Evolutionary conservation across 2,888 invertebrate species (phyloP).

Genomic region (Machimus atricapillus): DNA sequence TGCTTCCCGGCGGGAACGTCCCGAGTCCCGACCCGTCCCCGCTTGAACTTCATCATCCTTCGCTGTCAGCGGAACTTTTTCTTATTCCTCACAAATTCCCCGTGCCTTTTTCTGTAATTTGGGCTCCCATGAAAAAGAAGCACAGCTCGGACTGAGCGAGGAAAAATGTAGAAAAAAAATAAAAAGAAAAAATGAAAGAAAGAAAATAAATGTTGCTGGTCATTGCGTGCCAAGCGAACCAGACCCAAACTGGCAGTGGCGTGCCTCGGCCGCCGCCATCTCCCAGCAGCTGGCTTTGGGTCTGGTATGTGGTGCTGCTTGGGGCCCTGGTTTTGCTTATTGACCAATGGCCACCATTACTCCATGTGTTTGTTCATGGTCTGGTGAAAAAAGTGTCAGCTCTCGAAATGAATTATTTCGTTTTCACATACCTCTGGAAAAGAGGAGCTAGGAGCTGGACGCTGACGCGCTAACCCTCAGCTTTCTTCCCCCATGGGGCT

Average conservation of each 20-base stretch:
- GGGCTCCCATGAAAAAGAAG: background rate
- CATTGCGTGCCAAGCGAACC: constrained; percentile 38
- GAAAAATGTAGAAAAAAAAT: constrained; percentile 8
- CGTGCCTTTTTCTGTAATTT: constrained; percentile 28
- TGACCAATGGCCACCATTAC: background rate
- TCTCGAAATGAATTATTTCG: constrained; percentile 45
- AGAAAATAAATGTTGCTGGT: background rate
- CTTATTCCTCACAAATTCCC: background rate
- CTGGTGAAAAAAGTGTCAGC: constrained; percentile 45
- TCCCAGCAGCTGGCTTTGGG: background rate
- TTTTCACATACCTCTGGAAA: constrained; percentile 25
- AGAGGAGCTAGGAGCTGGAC: background rate
- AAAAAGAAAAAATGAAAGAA: no score
- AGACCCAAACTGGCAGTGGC: background rate
- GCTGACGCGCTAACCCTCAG: background rate
- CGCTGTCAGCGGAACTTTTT: background rate
- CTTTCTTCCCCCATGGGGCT: background rate
- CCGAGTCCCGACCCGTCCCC: background rate
- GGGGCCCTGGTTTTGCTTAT: background rate
- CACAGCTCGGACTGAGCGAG: background rate
- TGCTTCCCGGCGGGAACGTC: background rate
- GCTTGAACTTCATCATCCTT: background rate
- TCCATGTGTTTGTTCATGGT: constrained; percentile 30
- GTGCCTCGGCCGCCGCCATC: background rate
- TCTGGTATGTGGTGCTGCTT: background rate